Evolutionary conservation across 2,888 invertebrate genomes (phyloP).

Genomic region (Catocala sponsa): DNA sequence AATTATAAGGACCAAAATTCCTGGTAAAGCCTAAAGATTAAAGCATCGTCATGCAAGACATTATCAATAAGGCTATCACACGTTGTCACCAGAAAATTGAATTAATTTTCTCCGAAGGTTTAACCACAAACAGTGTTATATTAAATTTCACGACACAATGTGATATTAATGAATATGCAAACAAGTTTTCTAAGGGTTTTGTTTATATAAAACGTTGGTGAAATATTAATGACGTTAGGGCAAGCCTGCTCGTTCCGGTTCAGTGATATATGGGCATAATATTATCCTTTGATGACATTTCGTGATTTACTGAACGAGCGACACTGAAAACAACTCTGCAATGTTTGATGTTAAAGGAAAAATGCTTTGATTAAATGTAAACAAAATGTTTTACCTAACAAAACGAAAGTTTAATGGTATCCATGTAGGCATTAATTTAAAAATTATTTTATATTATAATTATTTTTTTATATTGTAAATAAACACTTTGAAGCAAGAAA

Average conservation of each 20-base stretch:
- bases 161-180: conserved; percentile 58
- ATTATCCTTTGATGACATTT: conserved; percentile 2
- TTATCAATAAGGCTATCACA: conserved; percentile 52
- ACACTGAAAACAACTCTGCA: background rate
- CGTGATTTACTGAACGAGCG: background rate
- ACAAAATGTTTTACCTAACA: too few species aligned
- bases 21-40: conserved; percentile 39
- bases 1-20: conserved; percentile 50
- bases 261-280: conserved; percentile 1
- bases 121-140: conserved; percentile 44
- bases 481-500: too few species aligned
- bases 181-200: conserved; percentile 41
- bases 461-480: too few species aligned
- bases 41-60: conserved; percentile 53
- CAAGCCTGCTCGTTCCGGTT: conserved; percentile 3
- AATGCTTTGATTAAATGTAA: too few species aligned
- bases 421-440: too few species aligned
- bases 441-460: too few species aligned
- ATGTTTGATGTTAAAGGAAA: too few species aligned
- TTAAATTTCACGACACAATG: conserved; percentile 61
- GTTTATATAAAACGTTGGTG: conserved; percentile 36
- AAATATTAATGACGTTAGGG: conserved; percentile 36
- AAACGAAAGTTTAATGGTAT: too few species aligned
- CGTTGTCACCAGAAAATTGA: conserved; percentile 55
- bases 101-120: conserved; percentile 50